These are phyloP conservation scores for Trogon melanurus DNA, from an alignment of 2,113 vertebrate genomes.

Conservation along the genomic window DNA sequence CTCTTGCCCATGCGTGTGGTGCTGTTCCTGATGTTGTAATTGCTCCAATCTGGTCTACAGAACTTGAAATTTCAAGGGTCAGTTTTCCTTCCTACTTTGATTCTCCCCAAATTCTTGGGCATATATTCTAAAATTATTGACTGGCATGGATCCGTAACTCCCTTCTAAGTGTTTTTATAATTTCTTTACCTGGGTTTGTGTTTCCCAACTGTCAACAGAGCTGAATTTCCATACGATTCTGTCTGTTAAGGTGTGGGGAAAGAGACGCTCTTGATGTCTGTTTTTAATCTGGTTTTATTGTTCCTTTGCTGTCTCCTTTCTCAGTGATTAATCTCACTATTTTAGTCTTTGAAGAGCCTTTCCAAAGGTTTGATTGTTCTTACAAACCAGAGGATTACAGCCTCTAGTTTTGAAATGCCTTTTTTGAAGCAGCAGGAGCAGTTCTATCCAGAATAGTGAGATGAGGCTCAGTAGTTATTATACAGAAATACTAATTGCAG, in stretches of 20 bases:
- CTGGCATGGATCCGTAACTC: background rate
- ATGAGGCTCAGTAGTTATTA: background rate
- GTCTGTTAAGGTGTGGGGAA: background rate
- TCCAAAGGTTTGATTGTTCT: background rate
- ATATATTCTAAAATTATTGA: background rate
- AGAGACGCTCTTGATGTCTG: background rate
- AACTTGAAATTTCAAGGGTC: background rate
- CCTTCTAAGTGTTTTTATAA: background rate
- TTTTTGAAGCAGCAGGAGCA: background rate
- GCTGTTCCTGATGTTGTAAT: background rate
- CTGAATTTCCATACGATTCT: background rate
- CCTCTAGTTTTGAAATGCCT: background rate
- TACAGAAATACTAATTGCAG: background rate
- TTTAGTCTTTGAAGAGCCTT: background rate
- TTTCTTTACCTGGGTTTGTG: background rate
- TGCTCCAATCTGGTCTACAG: background rate
- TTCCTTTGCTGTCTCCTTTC: conserved; percentile 10
- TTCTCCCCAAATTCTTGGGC: background rate
- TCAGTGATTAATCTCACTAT: conserved; percentile 22
- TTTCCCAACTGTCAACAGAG: background rate
- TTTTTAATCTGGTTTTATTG: conserved; percentile 24
- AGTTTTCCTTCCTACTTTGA: background rate
- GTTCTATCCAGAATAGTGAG: background rate
- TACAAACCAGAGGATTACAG: background rate
- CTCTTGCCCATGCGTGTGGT: background rate